Percentiles rank a stretch among this genome's conserved stretches.
These are phyloP conservation scores for Prionace glauca DNA, from an alignment of 2,797 vertebrate species.

Conservation along the genomic window DNA sequence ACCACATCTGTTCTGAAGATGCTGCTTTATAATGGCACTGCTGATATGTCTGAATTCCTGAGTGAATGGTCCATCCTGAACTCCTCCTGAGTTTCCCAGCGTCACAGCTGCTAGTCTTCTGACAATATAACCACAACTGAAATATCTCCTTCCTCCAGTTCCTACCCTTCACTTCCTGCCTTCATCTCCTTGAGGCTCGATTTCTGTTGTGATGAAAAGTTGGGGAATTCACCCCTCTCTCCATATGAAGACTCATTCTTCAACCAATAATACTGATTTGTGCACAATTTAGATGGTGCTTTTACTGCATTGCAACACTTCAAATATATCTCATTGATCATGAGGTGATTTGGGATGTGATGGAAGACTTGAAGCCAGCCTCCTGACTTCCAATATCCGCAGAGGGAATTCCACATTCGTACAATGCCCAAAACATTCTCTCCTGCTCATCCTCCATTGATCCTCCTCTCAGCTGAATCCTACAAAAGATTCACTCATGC, in stretches of 20 bases:
- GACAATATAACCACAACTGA: too few species aligned
- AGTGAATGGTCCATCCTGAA: too few species aligned
- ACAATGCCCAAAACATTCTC: neutral
- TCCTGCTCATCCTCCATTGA: neutral
- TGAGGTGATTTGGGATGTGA: neutral
- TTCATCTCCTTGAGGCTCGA: too few species aligned
- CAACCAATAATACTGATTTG: too few species aligned
- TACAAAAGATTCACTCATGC: neutral
- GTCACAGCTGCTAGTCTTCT: neutral
- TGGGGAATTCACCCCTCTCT: neutral
- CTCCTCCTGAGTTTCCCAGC: neutral
- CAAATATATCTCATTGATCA: neutral
- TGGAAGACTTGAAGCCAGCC: neutral
- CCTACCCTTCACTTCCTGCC: too few species aligned
- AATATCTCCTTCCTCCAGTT: too few species aligned
- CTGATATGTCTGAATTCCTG: too few species aligned
- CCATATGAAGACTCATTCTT: too few species aligned
- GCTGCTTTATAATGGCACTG: too few species aligned
- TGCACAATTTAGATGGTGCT: neutral
- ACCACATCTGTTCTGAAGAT: too few species aligned
- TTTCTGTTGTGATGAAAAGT: neutral
- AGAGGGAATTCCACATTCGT: neutral
- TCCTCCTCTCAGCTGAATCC: neutral
- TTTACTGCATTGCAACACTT: neutral
- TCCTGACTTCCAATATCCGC: neutral